Evolutionary conservation across 1,140 invertebrate genomes (phyloP), one percentile per base, ranked within the genome.

Genomic region (Phocides pigmalion): DNA sequence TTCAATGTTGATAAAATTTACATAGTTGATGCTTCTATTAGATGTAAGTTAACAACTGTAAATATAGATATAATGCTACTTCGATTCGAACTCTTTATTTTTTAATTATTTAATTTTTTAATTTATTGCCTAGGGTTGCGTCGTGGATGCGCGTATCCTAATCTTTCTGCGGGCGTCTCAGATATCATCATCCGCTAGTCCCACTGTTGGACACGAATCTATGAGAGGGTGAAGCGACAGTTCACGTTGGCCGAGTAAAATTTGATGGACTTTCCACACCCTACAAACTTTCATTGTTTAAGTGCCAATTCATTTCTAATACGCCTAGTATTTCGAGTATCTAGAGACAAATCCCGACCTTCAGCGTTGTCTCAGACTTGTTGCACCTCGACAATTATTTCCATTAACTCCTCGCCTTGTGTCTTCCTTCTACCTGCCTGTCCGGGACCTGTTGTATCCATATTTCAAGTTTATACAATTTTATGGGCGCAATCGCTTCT

Each of bases 21-120:
- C 85, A 90, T 90, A 90, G 85, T 90, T 89, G 87, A 90, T 89
- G 88, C 88, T 90, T 90, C 79, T 88, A 90, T 74, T 89, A 90
- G 81, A 68, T 63, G 53, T 90, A 89, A 90, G 85, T 79, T 81
- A 82, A 82, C 79, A 79, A 75, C 73, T 90, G 87, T 89, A 90
- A 82, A 90, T 90, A 89, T 89, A 89, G 85, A 72, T 42, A 53
- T 84, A 62, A 81, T 64, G 79, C 81, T 82, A 83, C 66, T 79
- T 79, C 78, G 74, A 81, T 87, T 85, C 81, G 78, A 88, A 88
- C 80, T 81, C 78, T 81, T 84, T 88, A 86, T 86, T 86, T 84
- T 87, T 83, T 84, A 86, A 82, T 87, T 82, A 88, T 88, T 90
- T 87, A 88, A 87, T 84, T 80, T 74, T 86, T 82, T 89, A 79